Base-by-base conservation (phyloP, 2,113 vertebrate genomes). In the Charina bottae region DNA sequence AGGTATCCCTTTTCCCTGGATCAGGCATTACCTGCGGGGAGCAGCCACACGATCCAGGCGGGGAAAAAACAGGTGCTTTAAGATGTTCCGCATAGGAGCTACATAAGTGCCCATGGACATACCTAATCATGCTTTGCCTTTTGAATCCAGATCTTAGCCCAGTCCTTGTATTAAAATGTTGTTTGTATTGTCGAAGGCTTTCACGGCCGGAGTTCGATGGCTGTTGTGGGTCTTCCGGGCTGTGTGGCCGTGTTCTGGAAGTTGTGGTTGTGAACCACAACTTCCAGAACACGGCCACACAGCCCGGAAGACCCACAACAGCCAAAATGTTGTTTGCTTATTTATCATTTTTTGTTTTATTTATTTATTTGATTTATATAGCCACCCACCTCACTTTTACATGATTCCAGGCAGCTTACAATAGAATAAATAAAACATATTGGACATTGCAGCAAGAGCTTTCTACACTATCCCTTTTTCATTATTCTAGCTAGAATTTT, bases 401-500 rank as follows among this genome's bases (percentile, higher is more conserved):
- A 6, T 33, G 64, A 68, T 1, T 68, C n/a, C n/a, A n/a, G n/a
- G 64, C 64, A 68, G 28, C 64, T 68, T 68, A 68, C 12, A 68
- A n/a, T 68, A 12, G 4, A n/a, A n/a, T 68, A 68, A 68, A 68
- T 33, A 2, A 68, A 13, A 94, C 83, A 93, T 10, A 84, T 56
- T 92, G 84, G 24, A 56, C 49, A 28, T 53, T 19, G 92, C 59
- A 92, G 2, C 0, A n/a, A 26, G 89, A 94, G 26, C 89, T 92
- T 93, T 93, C 53, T 59, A 84, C 93, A 89, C 53, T 88, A 85
- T 21, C 23, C 28, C 23, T 37, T 19, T n/a, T 15, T 42, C 6
- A 55, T 54, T 78, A 28, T 93, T 93, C 15, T 90, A 94, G 92
- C 89, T 6, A 49, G 21, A 92, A 89, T 85, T 90, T 94, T 62